Evolutionary conservation across 2,113 vertebrate genomes (phyloP).

Genomic region (Sapayoa aenigma): DNA sequence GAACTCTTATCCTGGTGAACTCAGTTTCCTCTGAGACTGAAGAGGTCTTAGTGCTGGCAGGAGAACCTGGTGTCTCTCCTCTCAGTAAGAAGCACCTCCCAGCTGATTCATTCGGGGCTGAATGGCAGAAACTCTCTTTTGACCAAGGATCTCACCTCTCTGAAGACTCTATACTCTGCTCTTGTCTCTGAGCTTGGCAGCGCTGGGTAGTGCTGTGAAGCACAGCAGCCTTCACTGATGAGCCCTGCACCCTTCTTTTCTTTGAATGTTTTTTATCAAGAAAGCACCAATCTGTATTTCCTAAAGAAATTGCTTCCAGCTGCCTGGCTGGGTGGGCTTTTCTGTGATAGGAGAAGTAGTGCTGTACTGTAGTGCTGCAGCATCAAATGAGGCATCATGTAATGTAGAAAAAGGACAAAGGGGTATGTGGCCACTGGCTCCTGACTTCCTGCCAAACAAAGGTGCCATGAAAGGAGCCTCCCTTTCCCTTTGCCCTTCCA

Average conservation of each 20-base stretch:
- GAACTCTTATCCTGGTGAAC: not conserved
- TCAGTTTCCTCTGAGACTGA: not conserved
- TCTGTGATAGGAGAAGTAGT: not conserved
- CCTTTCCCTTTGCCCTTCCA: not conserved
- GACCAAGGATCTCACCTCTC: not conserved
- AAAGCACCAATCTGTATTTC: not conserved
- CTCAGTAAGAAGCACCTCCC: not conserved
- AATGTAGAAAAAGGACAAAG: not conserved
- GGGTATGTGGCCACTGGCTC: fast-evolving
- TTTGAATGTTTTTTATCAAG: not conserved
- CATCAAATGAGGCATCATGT: not conserved
- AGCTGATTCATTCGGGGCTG: not conserved
- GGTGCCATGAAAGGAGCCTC: not conserved
- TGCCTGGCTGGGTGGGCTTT: not conserved
- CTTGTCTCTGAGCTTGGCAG: not conserved
- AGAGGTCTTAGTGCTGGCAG: not conserved
- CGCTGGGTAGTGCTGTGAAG: not conserved
- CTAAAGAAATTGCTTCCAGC: not conserved
- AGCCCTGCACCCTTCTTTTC: not conserved
- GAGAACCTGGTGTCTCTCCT: not conserved
- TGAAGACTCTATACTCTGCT: not conserved
- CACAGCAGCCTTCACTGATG: not conserved
- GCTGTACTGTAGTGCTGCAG: not conserved
- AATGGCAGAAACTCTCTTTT: not conserved
- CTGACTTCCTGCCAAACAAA: not conserved